Conservation (phyloP, 2,888 invertebrate species). For the Stramonita haemastoma region DNA sequence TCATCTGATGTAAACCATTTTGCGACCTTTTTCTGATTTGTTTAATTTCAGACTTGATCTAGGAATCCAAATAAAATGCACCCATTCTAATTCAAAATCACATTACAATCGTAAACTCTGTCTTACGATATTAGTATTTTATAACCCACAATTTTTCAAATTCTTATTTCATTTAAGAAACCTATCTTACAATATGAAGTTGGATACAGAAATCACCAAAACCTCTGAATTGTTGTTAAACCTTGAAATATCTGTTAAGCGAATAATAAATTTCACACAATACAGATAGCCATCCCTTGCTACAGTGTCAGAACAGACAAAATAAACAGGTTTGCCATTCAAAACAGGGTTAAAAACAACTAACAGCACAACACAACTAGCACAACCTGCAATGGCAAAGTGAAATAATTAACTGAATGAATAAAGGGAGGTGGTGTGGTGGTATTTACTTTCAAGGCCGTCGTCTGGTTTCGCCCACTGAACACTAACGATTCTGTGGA, state of each 20-base stretch:
- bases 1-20: too few relatives aligned
- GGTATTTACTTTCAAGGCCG: conserved; percentile 46
- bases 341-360: conserved; percentile 4
- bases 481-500: conserved; percentile 89
- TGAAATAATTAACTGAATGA: conserved; percentile 27
- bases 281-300: not conserved
- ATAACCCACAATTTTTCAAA: too few relatives aligned
- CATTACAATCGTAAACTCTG: too few relatives aligned
- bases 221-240: not conserved
- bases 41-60: too few relatives aligned
- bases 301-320: not conserved
- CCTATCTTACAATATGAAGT: too few relatives aligned
- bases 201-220: too few relatives aligned
- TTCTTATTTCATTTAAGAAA: too few relatives aligned
- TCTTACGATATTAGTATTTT: too few relatives aligned
- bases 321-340: conserved; percentile 12
- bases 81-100: too few relatives aligned
- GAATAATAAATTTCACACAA: not conserved
- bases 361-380: conserved; percentile 32
- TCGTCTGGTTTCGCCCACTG: conserved; percentile 77
- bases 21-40: too few relatives aligned
- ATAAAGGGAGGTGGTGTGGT: conserved; percentile 16
- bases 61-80: too few relatives aligned
- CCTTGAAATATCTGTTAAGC: not conserved
- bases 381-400: conserved; percentile 18